phyloP scores from a whole-genome alignment of 2,888 invertebrate species.

The Imbricaverruca yamaguchii region DNA sequence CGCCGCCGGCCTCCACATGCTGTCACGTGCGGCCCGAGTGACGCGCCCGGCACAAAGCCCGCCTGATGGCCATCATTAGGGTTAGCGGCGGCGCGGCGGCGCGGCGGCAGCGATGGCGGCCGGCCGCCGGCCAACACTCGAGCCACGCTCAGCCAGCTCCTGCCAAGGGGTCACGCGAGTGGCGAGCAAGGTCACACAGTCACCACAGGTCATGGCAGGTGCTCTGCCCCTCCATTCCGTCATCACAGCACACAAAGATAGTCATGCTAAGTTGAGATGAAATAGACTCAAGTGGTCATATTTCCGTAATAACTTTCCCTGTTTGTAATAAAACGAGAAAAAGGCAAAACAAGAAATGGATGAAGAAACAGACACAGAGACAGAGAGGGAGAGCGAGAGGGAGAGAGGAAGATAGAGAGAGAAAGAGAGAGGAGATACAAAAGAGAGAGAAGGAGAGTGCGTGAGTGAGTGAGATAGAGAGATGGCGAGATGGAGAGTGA shows the following conservation, averaged over 20 bases:
- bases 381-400: constrained; percentile 7
- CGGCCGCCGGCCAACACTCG: too few relatives aligned
- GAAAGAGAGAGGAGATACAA: neutral
- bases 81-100: too few relatives aligned
- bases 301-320: too few relatives aligned
- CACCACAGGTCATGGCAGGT: too few relatives aligned
- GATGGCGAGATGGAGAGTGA: too few relatives aligned
- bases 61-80: constrained; percentile 5
- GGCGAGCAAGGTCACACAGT: neutral
- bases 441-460: neutral
- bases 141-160: too few relatives aligned
- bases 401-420: neutral
- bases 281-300: too few relatives aligned
- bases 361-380: neutral
- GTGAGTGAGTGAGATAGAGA: neutral
- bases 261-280: too few relatives aligned
- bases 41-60: neutral
- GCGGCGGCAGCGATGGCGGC: too few relatives aligned
- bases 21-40: neutral
- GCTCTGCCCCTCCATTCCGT: too few relatives aligned
- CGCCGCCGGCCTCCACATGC: neutral
- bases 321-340: neutral
- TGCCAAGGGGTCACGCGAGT: neutral
- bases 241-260: too few relatives aligned
- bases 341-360: neutral